Evolutionary conservation across 2,888 invertebrate species (phyloP), one percentile per base, ranked within the genome.

Genomic region (Phortica okadai): DNA sequence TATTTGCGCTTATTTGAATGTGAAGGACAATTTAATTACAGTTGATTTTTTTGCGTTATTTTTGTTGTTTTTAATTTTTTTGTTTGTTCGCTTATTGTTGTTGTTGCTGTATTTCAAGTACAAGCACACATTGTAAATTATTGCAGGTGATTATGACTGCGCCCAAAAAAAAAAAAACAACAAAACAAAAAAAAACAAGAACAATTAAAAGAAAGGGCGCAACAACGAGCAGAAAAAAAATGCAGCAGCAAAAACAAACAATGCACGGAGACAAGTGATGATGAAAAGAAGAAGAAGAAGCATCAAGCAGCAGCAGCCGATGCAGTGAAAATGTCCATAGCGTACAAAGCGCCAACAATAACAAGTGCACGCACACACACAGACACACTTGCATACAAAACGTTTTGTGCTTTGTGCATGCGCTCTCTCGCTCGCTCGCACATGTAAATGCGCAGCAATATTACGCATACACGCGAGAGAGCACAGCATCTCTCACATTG

Each of bases 1-100:
- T 79, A 64, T 50, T 66, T 62, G 67, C 77, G 58, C 44, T 73
- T 72, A 73, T 62, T 74, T 66, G 79, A 79, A 74, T 81, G 59
- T 73, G 73, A 73, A 73, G 73, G 73, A 73, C 73, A 59, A 62
- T 74, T 64, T 74, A 74, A 74, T 74, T 70, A 25, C 54, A 33
- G 33, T 54, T 45, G 16, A 41, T 66, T 74, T 74, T 67, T 25
- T 25, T 25, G 54, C 21, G 64, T 66, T 74, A 11, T 62, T 41
- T 1, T 45, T 62, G 16, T 62, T 74, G 62, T 8, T 44, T 62
- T 74, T 44, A 1, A n/a, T 41, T 16, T 73, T 41, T 14, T n/a
- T 2, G 6, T 33, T 56, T 33, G 6, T 72, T 45, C 50, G 11
- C 21, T 74, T 16, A 11, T 54, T 14, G 33, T 42, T 67, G 50